These are phyloP conservation scores for Pholis gunnellus DNA, from an alignment of 2,113 vertebrate species.

Conservation along the genomic window DNA sequence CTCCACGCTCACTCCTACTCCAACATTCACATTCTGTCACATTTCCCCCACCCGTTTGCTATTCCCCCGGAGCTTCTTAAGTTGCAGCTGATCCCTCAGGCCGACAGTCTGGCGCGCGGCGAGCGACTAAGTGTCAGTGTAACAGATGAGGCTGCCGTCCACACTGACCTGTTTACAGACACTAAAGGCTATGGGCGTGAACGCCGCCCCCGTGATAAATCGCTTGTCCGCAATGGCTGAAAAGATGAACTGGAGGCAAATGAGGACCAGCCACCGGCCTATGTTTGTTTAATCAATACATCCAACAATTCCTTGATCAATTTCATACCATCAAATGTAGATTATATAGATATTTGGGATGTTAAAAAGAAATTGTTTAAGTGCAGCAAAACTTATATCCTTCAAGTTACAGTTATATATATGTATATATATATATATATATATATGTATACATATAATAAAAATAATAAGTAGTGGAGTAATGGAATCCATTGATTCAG, in stretches of 20 bases:
- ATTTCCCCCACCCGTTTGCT: constrained; percentile 34
- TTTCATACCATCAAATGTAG: background rate
- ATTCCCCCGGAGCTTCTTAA: constrained; percentile 32
- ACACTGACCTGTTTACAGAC: constrained; percentile 73
- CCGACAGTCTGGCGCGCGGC: constrained; percentile 70
- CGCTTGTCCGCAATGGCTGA: background rate
- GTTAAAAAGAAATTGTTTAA: background rate
- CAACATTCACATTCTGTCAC: constrained; percentile 25
- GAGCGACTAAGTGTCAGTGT: constrained; percentile 75
- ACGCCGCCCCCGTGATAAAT: constrained; percentile 25
- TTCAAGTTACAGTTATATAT: no score
- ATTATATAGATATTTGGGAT: background rate
- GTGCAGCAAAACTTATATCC: background rate
- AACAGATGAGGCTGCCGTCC: constrained; percentile 72
- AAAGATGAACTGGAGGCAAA: constrained; percentile 46
- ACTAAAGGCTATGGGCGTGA: constrained; percentile 51
- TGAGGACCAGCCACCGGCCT: constrained; percentile 5
- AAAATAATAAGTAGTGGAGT: background rate
- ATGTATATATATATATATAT: no score
- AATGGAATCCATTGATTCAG: background rate
- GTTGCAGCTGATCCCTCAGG: constrained; percentile 69
- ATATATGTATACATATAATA: no score
- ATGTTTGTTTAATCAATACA: constrained; percentile 10
- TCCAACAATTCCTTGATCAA: constrained; percentile 9
- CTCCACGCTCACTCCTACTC: constrained; percentile 9